Evolutionary conservation across 2,797 vertebrate species (phyloP).

Genomic region (Chelidonichthys spinosus): DNA sequence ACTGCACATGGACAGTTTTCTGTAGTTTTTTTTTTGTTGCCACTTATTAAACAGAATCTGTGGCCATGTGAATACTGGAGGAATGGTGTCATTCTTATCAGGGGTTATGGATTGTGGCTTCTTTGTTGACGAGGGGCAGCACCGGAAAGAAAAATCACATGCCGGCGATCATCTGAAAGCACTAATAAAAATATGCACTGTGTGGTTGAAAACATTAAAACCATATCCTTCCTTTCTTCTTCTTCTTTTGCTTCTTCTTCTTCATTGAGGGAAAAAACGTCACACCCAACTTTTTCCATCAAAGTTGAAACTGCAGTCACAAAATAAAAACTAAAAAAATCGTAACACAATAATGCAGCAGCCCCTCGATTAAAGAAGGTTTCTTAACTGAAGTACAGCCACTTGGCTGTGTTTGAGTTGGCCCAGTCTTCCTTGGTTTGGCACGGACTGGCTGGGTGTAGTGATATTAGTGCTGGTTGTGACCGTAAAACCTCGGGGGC

Average conservation of each 20-base stretch:
- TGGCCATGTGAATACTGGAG: conserved; percentile 7
- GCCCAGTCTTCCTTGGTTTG: conserved; percentile 56
- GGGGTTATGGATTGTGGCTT: conserved; percentile 26
- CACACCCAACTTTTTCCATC: conserved; percentile 16
- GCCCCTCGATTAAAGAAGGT: conserved; percentile 22
- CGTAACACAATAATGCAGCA: conserved; percentile 22
- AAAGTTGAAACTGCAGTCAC: conserved; percentile 21
- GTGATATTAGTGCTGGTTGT: conserved; percentile 66
- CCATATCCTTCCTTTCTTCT: conserved; percentile 1
- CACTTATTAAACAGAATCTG: conserved; percentile 3
- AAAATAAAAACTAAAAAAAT: conserved; percentile 18
- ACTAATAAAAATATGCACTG: conserved; percentile 38
- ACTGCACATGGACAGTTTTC: conserved; percentile 11
- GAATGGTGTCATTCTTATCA: conserved; percentile 25
- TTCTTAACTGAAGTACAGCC: conserved; percentile 40
- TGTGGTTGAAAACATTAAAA: conserved; percentile 37
- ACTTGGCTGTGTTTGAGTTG: conserved; percentile 65
- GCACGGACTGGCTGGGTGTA: conserved; percentile 57
- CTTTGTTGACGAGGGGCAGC: conserved; percentile 39
- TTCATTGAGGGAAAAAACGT: conserved; percentile 26
- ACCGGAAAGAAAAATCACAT: conserved; percentile 48
- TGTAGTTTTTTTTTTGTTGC: conserved; percentile 12
- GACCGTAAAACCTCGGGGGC: conserved; percentile 66
- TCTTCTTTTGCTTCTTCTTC: conserved; percentile 15
- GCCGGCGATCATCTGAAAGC: conserved; percentile 57